A percentile compares a stretch with the other conserved stretches of the same genome.
phyloP scores from a whole-genome alignment of 2,113 vertebrate genomes.

The Coptodon rendalli region DNA sequence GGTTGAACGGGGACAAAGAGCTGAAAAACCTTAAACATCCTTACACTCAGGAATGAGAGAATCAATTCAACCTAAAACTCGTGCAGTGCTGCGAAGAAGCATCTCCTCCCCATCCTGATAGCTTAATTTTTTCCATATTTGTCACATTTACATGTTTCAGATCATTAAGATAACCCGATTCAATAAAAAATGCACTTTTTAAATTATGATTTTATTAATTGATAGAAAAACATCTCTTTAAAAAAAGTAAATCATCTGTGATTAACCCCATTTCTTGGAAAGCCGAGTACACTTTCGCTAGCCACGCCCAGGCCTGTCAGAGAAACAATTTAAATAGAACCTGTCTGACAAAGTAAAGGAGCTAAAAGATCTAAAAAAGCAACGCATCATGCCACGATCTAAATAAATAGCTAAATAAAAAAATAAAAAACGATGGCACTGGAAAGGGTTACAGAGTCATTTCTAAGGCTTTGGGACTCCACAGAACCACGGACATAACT shows the following conservation, averaged over 20 bases:
- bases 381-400: background rate
- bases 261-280: background rate
- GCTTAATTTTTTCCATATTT: background rate
- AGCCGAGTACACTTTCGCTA: background rate
- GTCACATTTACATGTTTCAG: background rate
- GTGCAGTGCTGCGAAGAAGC: background rate
- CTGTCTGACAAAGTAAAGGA: background rate
- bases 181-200: background rate
- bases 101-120: background rate
- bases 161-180: background rate
- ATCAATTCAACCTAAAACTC: background rate
- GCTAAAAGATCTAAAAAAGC: background rate
- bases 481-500: background rate
- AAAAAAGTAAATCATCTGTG: background rate
- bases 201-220: background rate
- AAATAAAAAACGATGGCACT: background rate
- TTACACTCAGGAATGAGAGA: background rate
- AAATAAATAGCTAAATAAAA: background rate
- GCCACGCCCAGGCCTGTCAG: background rate
- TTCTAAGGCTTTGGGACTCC: background rate
- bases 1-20: rapidly evolving
- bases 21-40: background rate
- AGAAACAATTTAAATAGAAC: background rate
- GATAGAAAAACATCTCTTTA: background rate
- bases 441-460: background rate